Conservation (phyloP, 2,888 invertebrate species). For the Seladonia tumulorum region DNA sequence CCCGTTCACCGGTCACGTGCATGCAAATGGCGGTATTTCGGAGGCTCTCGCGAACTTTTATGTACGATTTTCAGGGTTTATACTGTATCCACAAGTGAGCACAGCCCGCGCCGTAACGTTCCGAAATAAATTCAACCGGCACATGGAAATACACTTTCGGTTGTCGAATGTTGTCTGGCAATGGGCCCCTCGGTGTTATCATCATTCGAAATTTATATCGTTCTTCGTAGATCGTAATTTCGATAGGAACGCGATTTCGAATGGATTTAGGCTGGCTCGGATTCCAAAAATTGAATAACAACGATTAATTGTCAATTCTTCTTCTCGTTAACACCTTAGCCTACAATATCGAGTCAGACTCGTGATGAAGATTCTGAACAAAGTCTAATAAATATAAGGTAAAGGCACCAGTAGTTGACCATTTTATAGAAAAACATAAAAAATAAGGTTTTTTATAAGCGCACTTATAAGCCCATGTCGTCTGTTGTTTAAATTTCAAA, state of each 20-base stretch:
- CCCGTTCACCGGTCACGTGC: slow-evolving; percentile 16
- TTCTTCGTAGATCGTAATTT: not conserved
- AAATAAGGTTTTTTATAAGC: too few species aligned
- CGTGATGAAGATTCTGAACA: too few species aligned
- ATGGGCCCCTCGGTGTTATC: not conserved
- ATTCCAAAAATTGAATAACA: not conserved
- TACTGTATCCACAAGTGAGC: not conserved
- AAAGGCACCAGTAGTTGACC: too few species aligned
- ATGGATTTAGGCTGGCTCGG: not conserved
- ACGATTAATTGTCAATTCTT: too few species aligned
- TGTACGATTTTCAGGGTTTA: not conserved
- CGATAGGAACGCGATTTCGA: not conserved
- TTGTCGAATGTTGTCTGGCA: not conserved
- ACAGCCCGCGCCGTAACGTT: not conserved
- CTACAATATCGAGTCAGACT: too few species aligned
- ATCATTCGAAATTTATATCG: not conserved
- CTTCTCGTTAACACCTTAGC: too few species aligned
- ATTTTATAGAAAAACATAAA: too few species aligned
- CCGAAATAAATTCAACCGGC: not conserved
- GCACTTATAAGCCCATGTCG: too few species aligned
- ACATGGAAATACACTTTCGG: not conserved
- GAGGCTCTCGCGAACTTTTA: not conserved
- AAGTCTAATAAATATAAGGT: too few species aligned
- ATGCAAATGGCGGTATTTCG: slow-evolving; percentile 5
- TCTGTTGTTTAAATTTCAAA: too few species aligned